Percentiles rank a stretch among this genome's conserved stretches.
Conservation (phyloP, 2,797 vertebrate species). For the Lophius americanus region DNA sequence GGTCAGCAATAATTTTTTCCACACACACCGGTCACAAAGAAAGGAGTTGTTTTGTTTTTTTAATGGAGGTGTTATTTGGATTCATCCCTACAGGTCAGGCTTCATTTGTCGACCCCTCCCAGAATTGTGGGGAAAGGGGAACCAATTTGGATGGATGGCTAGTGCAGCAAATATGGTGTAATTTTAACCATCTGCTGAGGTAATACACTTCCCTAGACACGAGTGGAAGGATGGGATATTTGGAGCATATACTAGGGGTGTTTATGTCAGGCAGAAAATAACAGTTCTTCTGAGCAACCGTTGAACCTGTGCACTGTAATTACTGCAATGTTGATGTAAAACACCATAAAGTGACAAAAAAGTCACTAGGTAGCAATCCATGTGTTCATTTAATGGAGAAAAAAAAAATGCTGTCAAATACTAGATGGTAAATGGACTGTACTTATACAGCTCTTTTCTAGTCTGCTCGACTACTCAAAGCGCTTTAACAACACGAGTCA, state of each 20-base stretch:
- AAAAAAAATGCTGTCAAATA: no score
- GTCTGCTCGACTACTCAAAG: no score
- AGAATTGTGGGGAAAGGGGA: constrained; percentile 42
- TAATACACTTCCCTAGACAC: constrained; percentile 25
- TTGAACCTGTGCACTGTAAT: constrained; percentile 12
- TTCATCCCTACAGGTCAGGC: constrained; percentile 33
- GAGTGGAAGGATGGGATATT: constrained; percentile 21
- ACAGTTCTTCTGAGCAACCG: constrained; percentile 11
- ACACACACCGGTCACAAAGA: constrained; percentile 30
- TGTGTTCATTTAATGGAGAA: no score
- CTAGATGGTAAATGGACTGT: no score
- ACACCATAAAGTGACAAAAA: no score
- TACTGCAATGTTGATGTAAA: neutral
- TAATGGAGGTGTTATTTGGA: constrained; percentile 60
- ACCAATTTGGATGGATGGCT: constrained; percentile 50
- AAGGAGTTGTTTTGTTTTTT: constrained; percentile 38
- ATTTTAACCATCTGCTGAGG: constrained; percentile 53
- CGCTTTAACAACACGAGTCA: no score
- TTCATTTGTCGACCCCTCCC: constrained; percentile 52
- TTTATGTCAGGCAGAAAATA: constrained; percentile 49
- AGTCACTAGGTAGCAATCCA: neutral
- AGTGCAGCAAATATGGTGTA: constrained; percentile 50
- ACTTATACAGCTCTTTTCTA: no score
- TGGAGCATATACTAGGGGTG: constrained; percentile 20
- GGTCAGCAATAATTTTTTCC: constrained; percentile 42